Percentiles rank a stretch among this genome's conserved stretches.
Conservation (phyloP, 2,113 vertebrate species). For the Silurus meridionalis region DNA sequence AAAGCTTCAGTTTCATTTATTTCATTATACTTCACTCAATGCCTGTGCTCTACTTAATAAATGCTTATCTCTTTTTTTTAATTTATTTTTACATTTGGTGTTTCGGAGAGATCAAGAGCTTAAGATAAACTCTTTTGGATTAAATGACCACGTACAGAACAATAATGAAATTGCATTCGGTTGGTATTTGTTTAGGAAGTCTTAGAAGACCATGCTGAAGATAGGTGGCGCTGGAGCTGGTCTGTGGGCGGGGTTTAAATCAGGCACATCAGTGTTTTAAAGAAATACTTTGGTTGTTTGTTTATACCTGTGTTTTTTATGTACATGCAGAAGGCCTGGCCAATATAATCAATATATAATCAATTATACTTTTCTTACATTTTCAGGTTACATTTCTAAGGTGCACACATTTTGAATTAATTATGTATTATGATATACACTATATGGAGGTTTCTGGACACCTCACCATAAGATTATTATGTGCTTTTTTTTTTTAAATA, state of each 20-base stretch:
- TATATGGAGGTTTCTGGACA: too few relatives aligned
- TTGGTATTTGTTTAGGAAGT: conserved; percentile 32
- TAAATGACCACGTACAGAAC: conserved; percentile 48
- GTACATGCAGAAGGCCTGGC: neutral
- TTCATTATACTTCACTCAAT: neutral
- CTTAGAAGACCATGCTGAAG: conserved; percentile 12
- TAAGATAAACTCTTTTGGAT: conserved; percentile 53
- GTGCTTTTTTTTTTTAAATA: neutral
- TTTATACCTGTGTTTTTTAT: neutral
- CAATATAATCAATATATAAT: neutral
- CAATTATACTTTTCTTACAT: neutral
- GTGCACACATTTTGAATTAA: neutral
- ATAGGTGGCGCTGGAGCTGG: conserved; percentile 46
- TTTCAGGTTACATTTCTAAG: neutral
- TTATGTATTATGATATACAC: neutral
- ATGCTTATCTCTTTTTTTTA: neutral
- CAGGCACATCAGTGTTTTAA: neutral
- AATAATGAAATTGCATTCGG: conserved; percentile 54
- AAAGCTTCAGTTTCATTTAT: neutral
- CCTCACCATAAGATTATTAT: too few relatives aligned
- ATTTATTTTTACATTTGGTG: neutral
- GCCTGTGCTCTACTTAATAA: conserved; percentile 6
- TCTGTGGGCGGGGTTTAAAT: neutral
- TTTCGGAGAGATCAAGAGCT: conserved; percentile 31
- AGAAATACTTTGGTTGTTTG: neutral